Evolutionary conservation across 2,797 vertebrate species (phyloP).

Genomic region (Morelia viridis): DNA sequence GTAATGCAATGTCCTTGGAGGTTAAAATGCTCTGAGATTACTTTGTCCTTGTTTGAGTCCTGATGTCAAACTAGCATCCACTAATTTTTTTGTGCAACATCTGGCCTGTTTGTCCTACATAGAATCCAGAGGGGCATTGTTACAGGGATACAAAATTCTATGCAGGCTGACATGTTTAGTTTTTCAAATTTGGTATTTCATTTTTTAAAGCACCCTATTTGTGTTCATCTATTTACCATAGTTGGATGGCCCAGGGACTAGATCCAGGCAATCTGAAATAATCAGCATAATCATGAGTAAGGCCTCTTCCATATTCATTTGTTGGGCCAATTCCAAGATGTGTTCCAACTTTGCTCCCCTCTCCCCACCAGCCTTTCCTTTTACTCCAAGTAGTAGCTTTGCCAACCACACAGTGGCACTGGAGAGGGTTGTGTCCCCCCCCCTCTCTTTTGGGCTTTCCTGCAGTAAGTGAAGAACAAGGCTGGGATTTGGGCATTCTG

Average conservation of each 20-base stretch:
- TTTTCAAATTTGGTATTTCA: background rate
- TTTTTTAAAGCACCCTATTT: background rate
- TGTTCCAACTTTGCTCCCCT: background rate
- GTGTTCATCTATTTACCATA: background rate
- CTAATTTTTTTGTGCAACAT: background rate
- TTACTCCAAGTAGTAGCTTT: background rate
- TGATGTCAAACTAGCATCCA: background rate
- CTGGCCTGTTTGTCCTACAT: background rate
- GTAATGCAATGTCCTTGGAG: background rate
- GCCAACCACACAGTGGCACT: background rate
- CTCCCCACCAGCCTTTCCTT: background rate
- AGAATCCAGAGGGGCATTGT: background rate
- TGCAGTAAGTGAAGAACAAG: background rate
- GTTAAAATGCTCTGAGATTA: background rate
- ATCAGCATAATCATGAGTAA: background rate
- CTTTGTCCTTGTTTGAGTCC: background rate
- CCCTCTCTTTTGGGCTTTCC: background rate
- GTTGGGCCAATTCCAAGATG: background rate
- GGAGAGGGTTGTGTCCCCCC: background rate
- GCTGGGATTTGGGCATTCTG: background rate
- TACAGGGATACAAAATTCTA: background rate
- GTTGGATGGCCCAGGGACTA: background rate
- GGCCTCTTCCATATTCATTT: background rate
- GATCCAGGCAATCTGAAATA: background rate
- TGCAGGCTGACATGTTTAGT: background rate